Base-by-base conservation (phyloP, 2,113 vertebrate genomes). In the Vulpes lagopus region DNA sequence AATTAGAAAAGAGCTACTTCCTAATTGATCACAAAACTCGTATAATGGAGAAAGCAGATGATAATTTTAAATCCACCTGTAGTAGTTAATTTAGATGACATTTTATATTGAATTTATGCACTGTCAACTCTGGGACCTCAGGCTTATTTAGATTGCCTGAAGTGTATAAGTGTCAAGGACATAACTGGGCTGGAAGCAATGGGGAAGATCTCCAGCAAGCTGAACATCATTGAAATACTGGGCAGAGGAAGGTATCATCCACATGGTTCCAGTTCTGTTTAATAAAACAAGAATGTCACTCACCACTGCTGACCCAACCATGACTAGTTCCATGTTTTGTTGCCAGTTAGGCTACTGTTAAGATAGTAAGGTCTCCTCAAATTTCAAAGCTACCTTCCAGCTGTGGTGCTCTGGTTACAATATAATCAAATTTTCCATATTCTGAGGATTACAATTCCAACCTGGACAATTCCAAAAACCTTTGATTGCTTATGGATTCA, bases 321-420 rank as follows among this genome's bases (percentile, higher is more conserved):
- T 99, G 85, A 99, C 99, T 59, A 99, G 99, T 98, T 35, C 99
- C 99, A 74, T 99, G 11, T 99, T 99, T 99, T 76, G 99, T 99
- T 97, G 99, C 99, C n/a, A 99, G 98, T 82, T 99, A 99, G 67
- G 99, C 99, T 94, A 99, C 99, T 0, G 98, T 99, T 98, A 99
- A 98, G 87, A 99, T 99, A 59, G 98, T 99, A 0, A 99, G 99
- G 11, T 99, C 99, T 99, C 99, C 99, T 99, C 49, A 99, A 43
- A 99, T 99, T 65, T 99, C 99, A 97, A 99, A 99, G 96, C 99
- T 99, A 99, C 99, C 99, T 99, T 99, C 99, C 51, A 99, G 97
- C 8, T 99, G 99, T 49, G 99, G 99, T 12, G 99, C 99, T 98
- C 99, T 98, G 69, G 99, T 99, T 95, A 98, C 99, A 95, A 99